phyloP scores from a whole-genome alignment of 2,113 vertebrate species.

The Ciconia boyciana region DNA sequence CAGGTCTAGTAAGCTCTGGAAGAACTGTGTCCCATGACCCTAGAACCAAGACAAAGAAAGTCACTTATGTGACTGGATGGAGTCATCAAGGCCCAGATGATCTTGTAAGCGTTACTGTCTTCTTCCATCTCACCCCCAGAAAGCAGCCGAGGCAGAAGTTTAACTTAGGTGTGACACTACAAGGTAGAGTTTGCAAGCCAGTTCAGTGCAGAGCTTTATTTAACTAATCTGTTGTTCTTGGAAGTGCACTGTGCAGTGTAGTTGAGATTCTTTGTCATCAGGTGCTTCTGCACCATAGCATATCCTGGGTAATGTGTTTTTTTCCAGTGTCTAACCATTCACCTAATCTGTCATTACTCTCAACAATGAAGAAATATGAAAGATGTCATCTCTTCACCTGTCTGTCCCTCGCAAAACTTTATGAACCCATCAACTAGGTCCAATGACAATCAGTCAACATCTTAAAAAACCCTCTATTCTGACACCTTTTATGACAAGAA shows the following conservation, averaged over 20 bases:
- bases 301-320: neutral
- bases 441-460: neutral
- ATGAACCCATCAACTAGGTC: neutral
- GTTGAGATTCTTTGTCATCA: neutral
- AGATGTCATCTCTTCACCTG: neutral
- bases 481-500: neutral
- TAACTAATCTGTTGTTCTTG: neutral
- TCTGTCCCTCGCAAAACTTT: neutral
- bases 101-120: neutral
- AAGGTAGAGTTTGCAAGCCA: neutral
- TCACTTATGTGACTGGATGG: neutral
- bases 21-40: neutral
- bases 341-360: neutral
- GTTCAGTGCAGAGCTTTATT: neutral
- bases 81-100: neutral
- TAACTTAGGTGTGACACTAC: neutral
- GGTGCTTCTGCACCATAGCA: neutral
- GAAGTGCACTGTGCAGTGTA: neutral
- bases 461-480: neutral
- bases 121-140: neutral
- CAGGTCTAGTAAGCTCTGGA: neutral
- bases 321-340: neutral
- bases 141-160: neutral
- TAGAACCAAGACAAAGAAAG: neutral
- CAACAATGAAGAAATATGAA: neutral